A percentile compares a stretch with the other conserved stretches of the same genome.
Conservation (phyloP, 2,888 invertebrate species). For the Cylloceria caligata region DNA sequence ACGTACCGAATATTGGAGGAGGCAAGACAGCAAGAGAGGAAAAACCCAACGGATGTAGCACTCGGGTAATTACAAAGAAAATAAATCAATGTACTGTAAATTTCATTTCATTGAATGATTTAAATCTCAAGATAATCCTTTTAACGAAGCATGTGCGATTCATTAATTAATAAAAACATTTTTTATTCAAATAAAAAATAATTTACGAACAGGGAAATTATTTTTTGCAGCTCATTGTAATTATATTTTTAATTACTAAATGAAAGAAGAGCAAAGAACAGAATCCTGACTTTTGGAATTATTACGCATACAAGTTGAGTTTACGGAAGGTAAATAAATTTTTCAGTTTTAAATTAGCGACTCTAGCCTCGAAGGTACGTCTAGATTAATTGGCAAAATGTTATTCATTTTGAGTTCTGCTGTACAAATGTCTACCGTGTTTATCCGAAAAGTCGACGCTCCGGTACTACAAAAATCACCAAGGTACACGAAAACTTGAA, state of each 20-base stretch:
- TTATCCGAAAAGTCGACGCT: neutral
- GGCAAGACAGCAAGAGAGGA: conserved; percentile 68
- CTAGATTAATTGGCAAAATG: neutral
- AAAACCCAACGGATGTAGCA: conserved; percentile 74
- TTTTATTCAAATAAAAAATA: no score
- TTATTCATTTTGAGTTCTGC: neutral
- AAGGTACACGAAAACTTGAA: neutral
- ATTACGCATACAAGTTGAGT: neutral
- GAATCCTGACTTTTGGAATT: neutral
- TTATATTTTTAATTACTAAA: neutral
- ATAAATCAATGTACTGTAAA: neutral
- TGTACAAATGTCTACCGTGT: neutral
- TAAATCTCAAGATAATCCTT: neutral
- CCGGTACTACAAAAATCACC: neutral
- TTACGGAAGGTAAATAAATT: neutral
- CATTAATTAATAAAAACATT: neutral
- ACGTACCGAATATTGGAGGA: conserved; percentile 62
- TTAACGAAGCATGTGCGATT: neutral
- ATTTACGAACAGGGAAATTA: no score
- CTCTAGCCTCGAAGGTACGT: neutral
- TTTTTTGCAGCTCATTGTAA: neutral
- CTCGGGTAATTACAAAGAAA: conserved; percentile 67
- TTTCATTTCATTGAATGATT: neutral
- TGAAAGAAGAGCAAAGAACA: no score
- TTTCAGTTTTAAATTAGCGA: neutral